These are phyloP conservation scores for Diacarnus erythraeanus DNA, from an alignment of 37 sponge, comb jelly and placozoan species.

Conservation along the genomic window DNA sequence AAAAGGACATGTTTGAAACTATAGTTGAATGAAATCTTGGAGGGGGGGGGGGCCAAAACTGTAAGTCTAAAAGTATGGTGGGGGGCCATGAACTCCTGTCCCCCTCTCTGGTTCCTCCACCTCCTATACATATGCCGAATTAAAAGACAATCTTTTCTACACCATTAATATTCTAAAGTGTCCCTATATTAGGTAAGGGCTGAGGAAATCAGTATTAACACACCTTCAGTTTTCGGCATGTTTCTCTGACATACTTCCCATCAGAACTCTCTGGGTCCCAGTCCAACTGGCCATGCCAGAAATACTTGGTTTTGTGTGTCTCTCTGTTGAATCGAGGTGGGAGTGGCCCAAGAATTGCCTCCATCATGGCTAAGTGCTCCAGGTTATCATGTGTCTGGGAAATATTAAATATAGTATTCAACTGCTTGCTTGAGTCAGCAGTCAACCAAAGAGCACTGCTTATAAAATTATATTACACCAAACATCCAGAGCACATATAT, in stretches of 20 bases:
- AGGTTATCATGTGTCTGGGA: slow-evolving; percentile 94
- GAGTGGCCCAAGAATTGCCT: slow-evolving; percentile 87
- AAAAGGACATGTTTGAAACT: background rate
- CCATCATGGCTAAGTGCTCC: slow-evolving; percentile 99
- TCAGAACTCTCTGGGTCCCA: slow-evolving; percentile 84
- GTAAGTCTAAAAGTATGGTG: too few relatives aligned
- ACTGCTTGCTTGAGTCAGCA: too few relatives aligned
- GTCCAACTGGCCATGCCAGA: slow-evolving; percentile 77
- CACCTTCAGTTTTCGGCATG: slow-evolving; percentile 87
- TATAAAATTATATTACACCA: too few relatives aligned
- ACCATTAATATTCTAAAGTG: background rate
- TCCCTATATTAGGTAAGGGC: background rate
- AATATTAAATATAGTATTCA: too few relatives aligned
- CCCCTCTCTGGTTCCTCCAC: too few relatives aligned
- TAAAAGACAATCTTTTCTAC: background rate
- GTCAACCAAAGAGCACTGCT: too few relatives aligned
- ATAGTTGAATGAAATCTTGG: background rate
- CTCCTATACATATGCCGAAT: too few relatives aligned
- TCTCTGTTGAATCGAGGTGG: slow-evolving; percentile 73
- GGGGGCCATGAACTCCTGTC: too few relatives aligned
- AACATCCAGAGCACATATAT: background rate
- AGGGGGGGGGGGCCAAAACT: too few relatives aligned
- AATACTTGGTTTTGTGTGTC: slow-evolving; percentile 81
- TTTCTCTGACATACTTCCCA: slow-evolving; percentile 79
- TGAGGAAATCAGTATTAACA: background rate